Percentiles rank a stretch among this genome's conserved stretches.
Evolutionary conservation across 2,888 invertebrate genomes (phyloP).

Genomic region (Calephelis perditalis): DNA sequence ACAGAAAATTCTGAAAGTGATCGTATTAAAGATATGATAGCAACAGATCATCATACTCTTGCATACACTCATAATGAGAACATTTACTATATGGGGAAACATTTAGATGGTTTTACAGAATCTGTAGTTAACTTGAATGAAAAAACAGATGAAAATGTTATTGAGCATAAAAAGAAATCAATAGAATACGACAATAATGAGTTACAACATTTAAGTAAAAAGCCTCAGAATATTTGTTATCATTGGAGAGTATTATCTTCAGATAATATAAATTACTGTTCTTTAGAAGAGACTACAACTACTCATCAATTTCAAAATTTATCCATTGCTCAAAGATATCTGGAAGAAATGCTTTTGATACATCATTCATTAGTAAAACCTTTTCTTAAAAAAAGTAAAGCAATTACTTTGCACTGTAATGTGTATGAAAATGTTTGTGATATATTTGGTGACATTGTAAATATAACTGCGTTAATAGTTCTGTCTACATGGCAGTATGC

Average conservation of each 20-base stretch:
- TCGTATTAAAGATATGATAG: conserved; percentile 79
- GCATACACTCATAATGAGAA: conserved; percentile 83
- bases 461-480: conserved; percentile 82
- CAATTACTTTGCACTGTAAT: conserved; percentile 72
- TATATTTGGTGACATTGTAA: conserved; percentile 82
- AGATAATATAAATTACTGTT: conserved; percentile 68
- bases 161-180: conserved; percentile 43
- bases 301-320: conserved; percentile 73
- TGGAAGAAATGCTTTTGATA: conserved; percentile 82
- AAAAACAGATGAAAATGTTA: conserved; percentile 38
- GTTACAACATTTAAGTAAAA: conserved; percentile 45
- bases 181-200: conserved; percentile 42
- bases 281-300: conserved; percentile 53
- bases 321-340: conserved; percentile 82
- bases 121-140: conserved; percentile 61
- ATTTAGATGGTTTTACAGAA: conserved; percentile 66
- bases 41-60: conserved; percentile 81
- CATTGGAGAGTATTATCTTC: conserved; percentile 70
- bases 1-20: conserved; percentile 73
- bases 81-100: conserved; percentile 84
- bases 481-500: conserved; percentile 83
- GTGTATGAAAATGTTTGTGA: conserved; percentile 82
- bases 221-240: conserved; percentile 65
- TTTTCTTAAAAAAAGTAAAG: conserved; percentile 80
- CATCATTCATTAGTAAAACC: conserved; percentile 81